Base-by-base conservation (phyloP, 2,888 invertebrate species). In the Caenorhabditis becei region DNA sequence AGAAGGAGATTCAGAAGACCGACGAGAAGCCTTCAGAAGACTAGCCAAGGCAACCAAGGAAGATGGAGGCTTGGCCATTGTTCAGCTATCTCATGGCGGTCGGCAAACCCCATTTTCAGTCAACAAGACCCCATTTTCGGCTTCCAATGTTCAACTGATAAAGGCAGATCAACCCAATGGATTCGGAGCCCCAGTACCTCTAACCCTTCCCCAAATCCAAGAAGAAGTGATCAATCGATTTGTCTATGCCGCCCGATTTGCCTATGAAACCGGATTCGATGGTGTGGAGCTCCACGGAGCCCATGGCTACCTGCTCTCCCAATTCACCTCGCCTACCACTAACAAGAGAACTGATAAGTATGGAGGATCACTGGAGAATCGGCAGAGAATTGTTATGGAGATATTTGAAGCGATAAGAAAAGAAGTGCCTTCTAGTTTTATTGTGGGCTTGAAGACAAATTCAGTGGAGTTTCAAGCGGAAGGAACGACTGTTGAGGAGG, bases 391-490 rank as follows among this genome's bases (percentile, higher is more conserved):
- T 20, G 58, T 87, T 20, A 23, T 71, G 35, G 87, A 87, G 58
- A 84, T 84, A 28, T 86, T 77, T 58, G 82, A 82, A 20, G 87
- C 85, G 7, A 87, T 87, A 28, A 58, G 86, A 41, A 56, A 69
- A 18, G 74, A 79, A 58, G 77, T 87, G 0, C 72, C 78, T 3
- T 84, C 83, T n/a, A 82, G 84, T 0, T 88, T 88, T 37, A 32
- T 87, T 8, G 66, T 88, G 14, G 88, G 88, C 18, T 71, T 88
- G 56, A 88, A 88, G 41, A 80, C 87, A 16, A 88, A 88, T 63
- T 88, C 88, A 1, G 85, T 87, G 11, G 88, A 88, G 53, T 88
- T 88, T 35, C 88, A 88, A 80, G 59, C 78, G 1, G 77, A 82
- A 26, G 88, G 88, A 20, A 77, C 86, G 0, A 74, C 83, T 18